A percentile compares a stretch with the other conserved stretches of the same genome.
These are phyloP conservation scores for Catostomus latipinnis DNA, from an alignment of 2,797 vertebrate genomes.

Conservation along the genomic window DNA sequence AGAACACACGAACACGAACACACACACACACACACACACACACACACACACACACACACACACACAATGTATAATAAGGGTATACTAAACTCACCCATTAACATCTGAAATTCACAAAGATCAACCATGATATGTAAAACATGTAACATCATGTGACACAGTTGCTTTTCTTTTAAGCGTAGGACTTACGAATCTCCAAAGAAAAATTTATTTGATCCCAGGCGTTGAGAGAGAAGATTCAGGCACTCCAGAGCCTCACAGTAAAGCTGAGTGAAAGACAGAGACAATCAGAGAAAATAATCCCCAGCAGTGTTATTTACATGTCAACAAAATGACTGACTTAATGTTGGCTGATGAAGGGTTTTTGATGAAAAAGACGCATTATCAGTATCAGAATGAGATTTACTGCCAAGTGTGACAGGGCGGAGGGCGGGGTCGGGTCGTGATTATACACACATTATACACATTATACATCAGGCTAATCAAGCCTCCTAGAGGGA, in stretches of 20 bases:
- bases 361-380: too few relatives aligned
- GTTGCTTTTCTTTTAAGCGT: neutral
- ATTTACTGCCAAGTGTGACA: too few relatives aligned
- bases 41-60: neutral
- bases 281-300: too few relatives aligned
- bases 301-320: too few relatives aligned
- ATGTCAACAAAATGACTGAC: too few relatives aligned
- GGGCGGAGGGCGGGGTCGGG: too few relatives aligned
- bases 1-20: conserved; percentile 17
- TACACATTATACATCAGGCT: too few relatives aligned
- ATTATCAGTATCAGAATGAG: too few relatives aligned
- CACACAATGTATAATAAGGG: neutral
- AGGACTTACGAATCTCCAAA: conserved; percentile 90
- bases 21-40: neutral
- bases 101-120: neutral
- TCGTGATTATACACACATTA: too few relatives aligned
- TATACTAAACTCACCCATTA: neutral
- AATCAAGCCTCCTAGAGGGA: too few relatives aligned
- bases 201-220: conserved; percentile 90
- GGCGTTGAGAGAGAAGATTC: conserved; percentile 90
- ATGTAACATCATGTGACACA: neutral
- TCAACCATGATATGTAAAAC: neutral
- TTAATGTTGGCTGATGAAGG: too few relatives aligned
- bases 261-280: conserved; percentile 78
- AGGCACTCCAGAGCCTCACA: conserved; percentile 88